phyloP scores from a whole-genome alignment of 2,888 invertebrate species.

The Hyposoter dolosus region DNA sequence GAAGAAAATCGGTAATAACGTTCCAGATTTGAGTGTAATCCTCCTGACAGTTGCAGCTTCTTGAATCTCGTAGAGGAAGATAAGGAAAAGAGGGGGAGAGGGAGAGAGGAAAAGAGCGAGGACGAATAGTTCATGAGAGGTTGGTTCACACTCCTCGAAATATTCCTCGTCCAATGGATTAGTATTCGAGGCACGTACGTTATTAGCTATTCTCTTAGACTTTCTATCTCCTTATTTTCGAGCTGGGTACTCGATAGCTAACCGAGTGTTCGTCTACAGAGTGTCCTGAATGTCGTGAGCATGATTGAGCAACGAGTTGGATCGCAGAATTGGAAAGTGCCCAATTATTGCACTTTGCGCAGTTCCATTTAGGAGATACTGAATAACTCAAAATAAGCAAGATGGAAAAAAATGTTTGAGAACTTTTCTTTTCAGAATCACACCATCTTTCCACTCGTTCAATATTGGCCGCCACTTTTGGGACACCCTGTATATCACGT shows the following conservation, averaged over 20 bases:
- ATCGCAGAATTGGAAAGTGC: not conserved
- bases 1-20: conserved; percentile 36
- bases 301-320: not conserved
- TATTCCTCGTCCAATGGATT: conserved; percentile 78
- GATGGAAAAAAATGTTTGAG: not conserved
- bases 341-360: not conserved
- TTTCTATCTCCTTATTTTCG: conserved; percentile 38
- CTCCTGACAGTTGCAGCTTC: conserved; percentile 46
- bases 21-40: conserved; percentile 34
- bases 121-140: conserved; percentile 8
- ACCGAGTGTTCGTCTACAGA: not conserved
- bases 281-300: not conserved
- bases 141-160: conserved; percentile 65
- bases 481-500: conserved; percentile 1
- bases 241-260: conserved; percentile 25
- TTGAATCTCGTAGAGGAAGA: conserved; percentile 34
- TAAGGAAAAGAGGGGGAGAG: not conserved
- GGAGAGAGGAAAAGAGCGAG: not conserved
- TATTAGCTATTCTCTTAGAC: conserved; percentile 80
- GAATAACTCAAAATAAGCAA: not conserved
- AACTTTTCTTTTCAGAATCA: not conserved
- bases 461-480: not conserved
- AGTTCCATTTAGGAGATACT: not conserved
- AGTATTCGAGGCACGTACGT: conserved; percentile 82
- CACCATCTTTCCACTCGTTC: not conserved